phyloP scores from a whole-genome alignment of 2,888 invertebrate genomes.

The Leptopilina drosophilae region DNA sequence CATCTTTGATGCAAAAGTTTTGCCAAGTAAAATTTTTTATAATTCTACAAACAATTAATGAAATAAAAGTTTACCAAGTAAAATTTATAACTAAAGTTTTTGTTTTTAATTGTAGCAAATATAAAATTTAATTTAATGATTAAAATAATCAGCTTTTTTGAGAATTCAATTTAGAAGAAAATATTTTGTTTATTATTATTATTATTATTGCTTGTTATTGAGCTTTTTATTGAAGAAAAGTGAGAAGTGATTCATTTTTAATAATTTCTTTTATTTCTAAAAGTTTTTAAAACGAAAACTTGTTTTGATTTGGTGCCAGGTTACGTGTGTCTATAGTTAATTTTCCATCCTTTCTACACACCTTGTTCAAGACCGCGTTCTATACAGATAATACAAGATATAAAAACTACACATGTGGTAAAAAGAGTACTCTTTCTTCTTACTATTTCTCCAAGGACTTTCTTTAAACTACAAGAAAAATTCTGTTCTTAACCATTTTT shows the following conservation, averaged over 20 bases:
- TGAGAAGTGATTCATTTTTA: constrained; percentile 23
- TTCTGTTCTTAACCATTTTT: constrained; percentile 38
- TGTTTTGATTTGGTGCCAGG: constrained; percentile 21
- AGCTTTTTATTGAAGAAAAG: background rate
- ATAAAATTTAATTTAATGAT: no score
- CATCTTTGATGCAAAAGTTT: no score
- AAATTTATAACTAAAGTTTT: no score
- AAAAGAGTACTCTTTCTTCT: constrained; percentile 41
- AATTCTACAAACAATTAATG: no score
- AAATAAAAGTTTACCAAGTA: no score
- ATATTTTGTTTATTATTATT: no score
- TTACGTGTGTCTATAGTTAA: background rate
- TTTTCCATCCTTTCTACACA: constrained; percentile 17
- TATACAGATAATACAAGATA: background rate
- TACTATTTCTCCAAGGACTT: constrained; percentile 67
- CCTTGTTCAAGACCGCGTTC: background rate
- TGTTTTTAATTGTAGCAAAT: no score
- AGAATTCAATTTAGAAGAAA: no score
- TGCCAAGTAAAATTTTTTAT: no score
- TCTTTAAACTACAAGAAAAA: constrained; percentile 54
- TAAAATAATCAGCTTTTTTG: no score
- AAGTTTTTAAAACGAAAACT: constrained; percentile 23
- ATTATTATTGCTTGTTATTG: no score
- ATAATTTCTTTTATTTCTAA: constrained; percentile 5
- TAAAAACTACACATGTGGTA: constrained; percentile 16